Evolutionary conservation across 2,797 vertebrate genomes (phyloP).

Genomic region (Eulemur coronatus): DNA sequence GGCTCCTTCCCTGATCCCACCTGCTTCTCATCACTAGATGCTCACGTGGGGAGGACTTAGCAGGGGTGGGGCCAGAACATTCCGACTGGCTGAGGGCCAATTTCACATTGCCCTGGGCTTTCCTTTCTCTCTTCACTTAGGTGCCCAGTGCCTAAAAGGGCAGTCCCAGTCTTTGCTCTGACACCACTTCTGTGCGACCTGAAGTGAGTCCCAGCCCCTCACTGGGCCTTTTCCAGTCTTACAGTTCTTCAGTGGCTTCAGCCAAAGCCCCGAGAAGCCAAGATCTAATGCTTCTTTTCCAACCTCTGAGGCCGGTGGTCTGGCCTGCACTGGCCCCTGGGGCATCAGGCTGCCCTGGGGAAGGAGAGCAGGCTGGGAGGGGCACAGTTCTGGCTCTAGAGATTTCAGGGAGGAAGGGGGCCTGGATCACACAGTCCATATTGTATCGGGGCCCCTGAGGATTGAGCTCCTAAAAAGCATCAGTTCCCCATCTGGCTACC

Average conservation of each 20-base stretch:
- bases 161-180: neutral
- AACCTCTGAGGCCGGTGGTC: neutral
- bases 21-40: neutral
- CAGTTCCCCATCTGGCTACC: neutral
- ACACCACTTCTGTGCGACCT: neutral
- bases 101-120: neutral
- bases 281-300: neutral
- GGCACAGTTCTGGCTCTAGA: neutral
- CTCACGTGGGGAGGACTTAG: neutral
- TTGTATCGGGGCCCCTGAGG: rapidly evolving
- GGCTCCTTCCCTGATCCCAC: neutral
- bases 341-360: neutral
- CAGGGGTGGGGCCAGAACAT: neutral
- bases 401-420: neutral
- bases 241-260: neutral
- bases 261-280: neutral
- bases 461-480: neutral
- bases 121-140: neutral
- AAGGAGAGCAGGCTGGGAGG: neutral
- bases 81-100: neutral
- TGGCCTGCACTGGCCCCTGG: neutral
- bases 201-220: neutral
- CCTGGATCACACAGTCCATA: neutral
- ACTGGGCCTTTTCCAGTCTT: neutral
- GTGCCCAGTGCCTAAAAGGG: neutral